Base-by-base conservation (phyloP, 2,888 invertebrate genomes). In the Conchocele bisecta region DNA sequence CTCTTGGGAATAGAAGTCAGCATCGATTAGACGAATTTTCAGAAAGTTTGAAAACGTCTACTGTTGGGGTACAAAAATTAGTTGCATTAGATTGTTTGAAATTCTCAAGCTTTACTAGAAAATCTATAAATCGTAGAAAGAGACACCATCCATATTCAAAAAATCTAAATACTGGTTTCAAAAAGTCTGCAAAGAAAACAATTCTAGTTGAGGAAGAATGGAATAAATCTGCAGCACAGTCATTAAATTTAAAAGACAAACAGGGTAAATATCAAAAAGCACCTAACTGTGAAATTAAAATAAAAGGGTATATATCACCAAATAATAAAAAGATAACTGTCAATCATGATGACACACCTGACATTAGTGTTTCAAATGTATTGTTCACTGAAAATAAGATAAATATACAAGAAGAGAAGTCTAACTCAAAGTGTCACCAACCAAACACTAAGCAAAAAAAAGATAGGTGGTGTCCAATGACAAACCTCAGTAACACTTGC, bases 1-100 rank as follows among this genome's bases (percentile, higher is more conserved):
- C 22, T 31, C 37, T 56, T 28, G 13, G 24, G 1, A 31, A 39
- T 15, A 11, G 64, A 64, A 35, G 53, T 24, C 67, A 53, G 41
- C 59, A 60, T 17, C 42, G 67, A 17, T 28, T 67, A 28, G 67
- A 60, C 54, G 67, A 67, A 54, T 67, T 60, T 60, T 50, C 67
- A 5, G 58, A 28, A 11, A 6, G 5, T 35, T 31, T 67, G 17
- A 50, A 44, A 35, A 54, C 22, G 24, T 39, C 22, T 13, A 53
- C 44, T 17, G 26, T 53, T 17, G 7, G n/a, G 6, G 22, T 53
- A 24, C 63, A 63, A 42, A 63, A 63, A 53, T 29, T 51, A 6
- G 22, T 35, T 7, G 51, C 26, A 6, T 1, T 37, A 6, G 39
- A 61, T 39, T 39, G 61, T 22, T 28, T 61, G 3, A 61, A 61